Percentiles rank a stretch among this genome's conserved stretches.
These are phyloP conservation scores for Sorex maritimensis DNA, from an alignment of 2,797 vertebrate species.

Conservation along the genomic window DNA sequence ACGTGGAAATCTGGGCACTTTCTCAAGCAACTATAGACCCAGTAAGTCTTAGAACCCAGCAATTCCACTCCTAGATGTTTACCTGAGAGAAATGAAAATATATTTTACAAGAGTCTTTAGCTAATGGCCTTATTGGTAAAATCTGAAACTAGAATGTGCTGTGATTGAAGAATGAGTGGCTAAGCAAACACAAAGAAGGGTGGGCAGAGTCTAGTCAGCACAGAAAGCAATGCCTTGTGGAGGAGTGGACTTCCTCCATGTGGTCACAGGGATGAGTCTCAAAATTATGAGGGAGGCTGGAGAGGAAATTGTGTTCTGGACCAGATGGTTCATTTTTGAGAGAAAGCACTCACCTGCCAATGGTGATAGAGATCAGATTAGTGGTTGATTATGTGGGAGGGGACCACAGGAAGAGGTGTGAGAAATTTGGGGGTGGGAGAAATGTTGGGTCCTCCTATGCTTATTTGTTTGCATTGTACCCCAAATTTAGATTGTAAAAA, in stretches of 20 bases:
- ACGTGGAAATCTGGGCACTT: too few species aligned
- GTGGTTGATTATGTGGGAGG: neutral
- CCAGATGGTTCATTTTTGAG: neutral
- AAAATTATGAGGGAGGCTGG: neutral
- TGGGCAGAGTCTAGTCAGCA: too few species aligned
- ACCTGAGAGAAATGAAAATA: constrained; percentile 40
- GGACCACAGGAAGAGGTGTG: neutral
- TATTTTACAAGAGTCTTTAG: constrained; percentile 31
- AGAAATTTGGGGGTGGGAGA: neutral
- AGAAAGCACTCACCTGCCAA: neutral
- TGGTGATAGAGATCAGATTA: neutral
- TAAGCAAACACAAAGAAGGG: too few species aligned
- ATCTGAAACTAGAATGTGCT: neutral
- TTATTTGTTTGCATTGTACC: too few species aligned
- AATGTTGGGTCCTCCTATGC: neutral
- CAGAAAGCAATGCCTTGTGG: too few species aligned
- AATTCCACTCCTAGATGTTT: too few species aligned
- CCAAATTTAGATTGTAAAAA: too few species aligned
- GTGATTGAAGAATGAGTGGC: neutral
- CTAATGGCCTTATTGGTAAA: neutral
- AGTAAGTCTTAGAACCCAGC: too few species aligned
- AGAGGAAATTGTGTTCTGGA: neutral
- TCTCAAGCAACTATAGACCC: too few species aligned
- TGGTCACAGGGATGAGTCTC: neutral
- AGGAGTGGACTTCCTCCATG: neutral